Base-by-base conservation (phyloP, 2,113 vertebrate genomes). In the Acanthochromis polyacanthus region DNA sequence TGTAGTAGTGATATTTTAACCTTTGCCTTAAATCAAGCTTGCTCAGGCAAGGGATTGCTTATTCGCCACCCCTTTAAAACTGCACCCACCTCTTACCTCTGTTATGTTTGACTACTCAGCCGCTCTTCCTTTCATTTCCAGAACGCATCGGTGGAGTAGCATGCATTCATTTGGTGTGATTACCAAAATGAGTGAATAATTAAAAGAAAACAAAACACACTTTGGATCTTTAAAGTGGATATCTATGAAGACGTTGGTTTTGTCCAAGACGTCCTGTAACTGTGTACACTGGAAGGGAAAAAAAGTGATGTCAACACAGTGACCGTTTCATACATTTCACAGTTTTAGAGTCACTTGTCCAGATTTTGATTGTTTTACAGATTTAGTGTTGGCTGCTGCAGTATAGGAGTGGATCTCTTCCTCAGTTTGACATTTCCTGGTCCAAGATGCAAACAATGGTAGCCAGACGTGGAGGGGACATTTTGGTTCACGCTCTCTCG, bases 11-110 rank as follows among this genome's bases (percentile, higher is more conserved):
- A 86, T 65, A 55, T 83, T 88, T 90, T 46, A 90, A 89, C 81
- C 88, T 92, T 90, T 91, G 91, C 91, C 91, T 93, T 93, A 92
- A 91, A 74, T 87, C 72, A 84, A 86, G 90, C 89, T 87, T 86
- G 87, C 90, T 89, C 65, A 88, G 88, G 88, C 88, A 78, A 91
- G 83, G 85, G 80, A 88, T 63, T 36, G 80, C 84, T 89, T 66
- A 62, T 76, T 78, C 11, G 51, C 68, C 63, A 51, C 81, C 87
- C 85, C 75, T 84, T 85, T 84, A 75, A 71, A 79, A 71, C 52
- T 19, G 36, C 57, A 50, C 43, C 68, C 65, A 23, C 55, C 20
- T 69, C 20, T 66, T 75, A 63, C 56, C 48, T 84, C 32, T 45
- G 25, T 68, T 78, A 10, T 38, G 65, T 71, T 70, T 25, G 10